These are phyloP conservation scores for Galago senegalensis DNA, from an alignment of 2,797 vertebrate species.

Conservation along the genomic window DNA sequence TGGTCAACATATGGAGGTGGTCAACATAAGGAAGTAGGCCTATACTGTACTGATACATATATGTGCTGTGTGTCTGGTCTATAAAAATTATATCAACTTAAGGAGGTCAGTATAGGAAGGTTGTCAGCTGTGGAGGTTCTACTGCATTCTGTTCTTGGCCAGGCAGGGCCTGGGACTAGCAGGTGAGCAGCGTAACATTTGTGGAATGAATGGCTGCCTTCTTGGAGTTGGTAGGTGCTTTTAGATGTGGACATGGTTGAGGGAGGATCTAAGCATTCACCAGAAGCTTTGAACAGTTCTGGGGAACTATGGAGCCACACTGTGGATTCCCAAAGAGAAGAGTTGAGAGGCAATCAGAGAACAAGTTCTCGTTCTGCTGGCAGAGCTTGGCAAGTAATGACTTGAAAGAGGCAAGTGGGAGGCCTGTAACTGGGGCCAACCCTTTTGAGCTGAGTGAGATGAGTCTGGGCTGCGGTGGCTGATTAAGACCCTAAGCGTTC, in stretches of 20 bases:
- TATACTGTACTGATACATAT: too few species aligned
- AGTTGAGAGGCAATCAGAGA: neutral
- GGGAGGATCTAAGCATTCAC: neutral
- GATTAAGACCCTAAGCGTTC: neutral
- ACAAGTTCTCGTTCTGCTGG: neutral
- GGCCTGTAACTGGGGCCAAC: neutral
- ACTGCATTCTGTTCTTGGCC: neutral
- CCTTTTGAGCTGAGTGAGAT: neutral
- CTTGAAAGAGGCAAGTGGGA: conserved; percentile 10
- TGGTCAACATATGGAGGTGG: too few species aligned
- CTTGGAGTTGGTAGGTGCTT: neutral
- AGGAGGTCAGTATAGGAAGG: too few species aligned
- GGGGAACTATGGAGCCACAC: neutral
- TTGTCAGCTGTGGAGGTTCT: too few species aligned
- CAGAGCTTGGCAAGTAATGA: conserved; percentile 1
- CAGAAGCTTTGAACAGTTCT: neutral
- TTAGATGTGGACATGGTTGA: neutral
- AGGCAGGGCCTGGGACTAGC: neutral
- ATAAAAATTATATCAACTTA: too few species aligned
- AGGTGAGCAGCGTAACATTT: neutral
- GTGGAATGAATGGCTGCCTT: conserved; percentile 3
- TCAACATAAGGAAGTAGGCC: too few species aligned
- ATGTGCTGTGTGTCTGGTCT: too few species aligned
- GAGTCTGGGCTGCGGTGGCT: neutral
- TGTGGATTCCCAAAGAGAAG: neutral